Conservation (phyloP, 2,113 vertebrate genomes). For the Trinectes maculatus region DNA sequence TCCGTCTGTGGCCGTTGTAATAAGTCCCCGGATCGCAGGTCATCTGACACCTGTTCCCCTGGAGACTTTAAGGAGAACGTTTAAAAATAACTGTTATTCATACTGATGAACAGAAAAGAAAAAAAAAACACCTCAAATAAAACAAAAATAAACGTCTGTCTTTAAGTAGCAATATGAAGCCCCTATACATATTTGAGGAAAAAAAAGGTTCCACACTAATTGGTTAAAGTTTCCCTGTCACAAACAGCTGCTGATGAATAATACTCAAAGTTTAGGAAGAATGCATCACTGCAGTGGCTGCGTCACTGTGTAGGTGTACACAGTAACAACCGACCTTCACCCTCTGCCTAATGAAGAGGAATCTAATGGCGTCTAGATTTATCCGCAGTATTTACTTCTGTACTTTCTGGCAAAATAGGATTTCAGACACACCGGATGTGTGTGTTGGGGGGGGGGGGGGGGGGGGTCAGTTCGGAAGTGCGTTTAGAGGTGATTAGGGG, state of each 20-base stretch:
- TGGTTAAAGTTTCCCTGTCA: no score
- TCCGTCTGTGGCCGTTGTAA: conserved; percentile 87
- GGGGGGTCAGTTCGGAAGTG: conserved; percentile 15
- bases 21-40: conserved; percentile 90
- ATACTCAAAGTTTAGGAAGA: conserved; percentile 7
- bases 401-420: no score
- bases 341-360: neutral
- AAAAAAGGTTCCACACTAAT: no score
- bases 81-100: neutral
- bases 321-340: conserved; percentile 1
- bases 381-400: no score
- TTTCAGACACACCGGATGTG: neutral
- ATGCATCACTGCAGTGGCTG: neutral
- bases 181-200: no score
- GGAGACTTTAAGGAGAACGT: conserved; percentile 82
- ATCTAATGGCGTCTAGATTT: neutral
- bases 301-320: conserved; percentile 1
- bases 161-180: no score
- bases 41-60: conserved; percentile 89
- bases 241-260: neutral
- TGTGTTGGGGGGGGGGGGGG: neutral
- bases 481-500: conserved; percentile 3
- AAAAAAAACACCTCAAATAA: neutral
- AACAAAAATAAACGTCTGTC: no score
- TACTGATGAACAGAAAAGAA: neutral